These are phyloP conservation scores for Drosophila meridiana DNA, from an alignment of 2,888 invertebrate species.

Conservation along the genomic window DNA sequence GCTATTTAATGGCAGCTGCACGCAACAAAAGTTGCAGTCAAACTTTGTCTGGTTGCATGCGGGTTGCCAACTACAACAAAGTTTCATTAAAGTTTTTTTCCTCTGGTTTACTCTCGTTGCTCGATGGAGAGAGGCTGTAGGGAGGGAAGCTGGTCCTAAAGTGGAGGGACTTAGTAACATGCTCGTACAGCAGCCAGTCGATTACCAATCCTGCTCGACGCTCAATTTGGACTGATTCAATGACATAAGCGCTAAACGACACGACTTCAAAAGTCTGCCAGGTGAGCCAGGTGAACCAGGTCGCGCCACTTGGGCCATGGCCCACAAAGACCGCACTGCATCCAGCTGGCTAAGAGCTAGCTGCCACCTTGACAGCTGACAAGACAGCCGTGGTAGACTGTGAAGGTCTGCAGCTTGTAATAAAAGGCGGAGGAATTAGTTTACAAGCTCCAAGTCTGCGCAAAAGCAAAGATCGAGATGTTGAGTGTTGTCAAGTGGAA, in stretches of 20 bases:
- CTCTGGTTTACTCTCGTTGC: slow-evolving; percentile 10
- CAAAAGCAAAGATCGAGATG: background rate
- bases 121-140: background rate
- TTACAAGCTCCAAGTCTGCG: background rate
- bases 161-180: background rate
- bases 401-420: background rate
- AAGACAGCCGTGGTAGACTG: background rate
- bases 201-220: slow-evolving; percentile 40
- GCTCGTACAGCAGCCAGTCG: slow-evolving; percentile 27
- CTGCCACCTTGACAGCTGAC: background rate
- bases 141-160: background rate
- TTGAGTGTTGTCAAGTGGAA: background rate
- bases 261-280: slow-evolving; percentile 21
- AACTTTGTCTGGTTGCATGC: slow-evolving; percentile 45
- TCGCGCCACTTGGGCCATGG: slow-evolving; percentile 30
- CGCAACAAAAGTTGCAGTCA: slow-evolving; percentile 61
- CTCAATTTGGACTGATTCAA: slow-evolving; percentile 54
- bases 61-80: slow-evolving; percentile 43
- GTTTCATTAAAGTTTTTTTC: slow-evolving; percentile 50
- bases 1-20: slow-evolving; percentile 61
- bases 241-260: slow-evolving; percentile 47
- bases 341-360: background rate
- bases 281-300: slow-evolving; percentile 28
- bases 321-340: slow-evolving; percentile 6
- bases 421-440: background rate